Base-by-base conservation (phyloP, 2,797 vertebrate species). In the Epinephelus coioides region DNA sequence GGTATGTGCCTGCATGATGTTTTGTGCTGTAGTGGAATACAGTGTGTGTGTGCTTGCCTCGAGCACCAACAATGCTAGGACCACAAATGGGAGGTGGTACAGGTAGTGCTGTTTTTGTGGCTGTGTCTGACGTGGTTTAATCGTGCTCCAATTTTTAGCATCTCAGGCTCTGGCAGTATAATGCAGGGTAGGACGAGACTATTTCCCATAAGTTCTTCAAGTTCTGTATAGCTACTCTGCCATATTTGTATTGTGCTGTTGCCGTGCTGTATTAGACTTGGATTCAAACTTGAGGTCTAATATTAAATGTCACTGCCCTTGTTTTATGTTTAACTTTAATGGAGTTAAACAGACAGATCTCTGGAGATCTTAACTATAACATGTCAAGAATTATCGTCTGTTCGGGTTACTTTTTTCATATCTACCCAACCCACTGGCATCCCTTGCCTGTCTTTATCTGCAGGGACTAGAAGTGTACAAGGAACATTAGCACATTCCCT, bases 31-130 rank as follows among this genome's bases (percentile, higher is more conserved):
- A 40, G 23, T 67, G 18, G 9, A 68, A n/a, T 13, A 15, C 43
- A 55, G 38, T 44, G 40, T n/a, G 57, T 54, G 27, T 5, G 27
- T 30, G 27, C 27, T 69, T 76, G 82, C 81, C 79, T 66, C 19
- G 13, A 75, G 79, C 83, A 56, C 21, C 71, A 73, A 70, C 69
- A 84, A 61, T 76, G 74, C 59, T 5, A 65, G 59, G 64, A 72
- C 67, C 67, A 79, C 70, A 76, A 57, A 83, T 50, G 23, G 38
- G 54, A 68, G 73, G 34, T 67, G 73, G 44, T 43, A 30, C 71
- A 74, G 76, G 55, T 68, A 69, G 69, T 69, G 46, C 67, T 34
- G 38, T 49, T 59, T 86, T 53, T 50, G 57, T 63, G 54, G 21
- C 53, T 61, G 13, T 64, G 43, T 78, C 40, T 70, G 40, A 25